These are phyloP conservation scores for Nothocercus nigrocapillus DNA, from an alignment of 2,113 vertebrate genomes.

Conservation along the genomic window DNA sequence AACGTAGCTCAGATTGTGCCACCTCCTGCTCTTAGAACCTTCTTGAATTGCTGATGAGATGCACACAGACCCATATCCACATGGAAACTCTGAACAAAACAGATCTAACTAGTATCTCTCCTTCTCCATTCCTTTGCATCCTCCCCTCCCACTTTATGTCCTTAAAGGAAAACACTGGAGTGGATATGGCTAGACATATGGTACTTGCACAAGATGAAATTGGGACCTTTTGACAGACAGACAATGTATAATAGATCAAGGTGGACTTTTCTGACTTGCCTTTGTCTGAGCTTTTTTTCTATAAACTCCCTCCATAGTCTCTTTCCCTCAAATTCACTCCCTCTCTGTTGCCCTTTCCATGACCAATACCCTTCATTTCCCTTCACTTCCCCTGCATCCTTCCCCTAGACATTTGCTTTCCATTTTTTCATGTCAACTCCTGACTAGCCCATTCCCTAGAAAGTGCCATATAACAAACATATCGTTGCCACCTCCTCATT, in stretches of 20 bases:
- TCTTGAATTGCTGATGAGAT: rapidly evolving
- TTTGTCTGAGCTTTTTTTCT: neutral
- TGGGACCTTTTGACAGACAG: neutral
- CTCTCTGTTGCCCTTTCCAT: neutral
- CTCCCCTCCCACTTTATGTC: neutral
- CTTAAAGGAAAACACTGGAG: neutral
- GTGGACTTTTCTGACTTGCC: neutral
- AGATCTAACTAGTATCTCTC: neutral
- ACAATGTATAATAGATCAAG: neutral
- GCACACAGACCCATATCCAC: neutral
- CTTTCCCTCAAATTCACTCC: neutral
- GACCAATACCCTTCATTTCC: neutral
- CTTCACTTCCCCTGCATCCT: neutral
- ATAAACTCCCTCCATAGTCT: neutral
- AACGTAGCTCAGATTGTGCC: rapidly evolving
- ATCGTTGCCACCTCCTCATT: neutral
- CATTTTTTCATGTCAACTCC: neutral
- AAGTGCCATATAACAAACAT: neutral
- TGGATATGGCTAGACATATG: rapidly evolving
- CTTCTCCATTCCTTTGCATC: neutral
- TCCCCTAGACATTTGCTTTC: neutral
- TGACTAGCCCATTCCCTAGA: neutral
- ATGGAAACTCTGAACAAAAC: neutral
- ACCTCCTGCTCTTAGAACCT: neutral
- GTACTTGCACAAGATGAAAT: neutral